A percentile compares a stretch with the other conserved stretches of the same genome.
These are phyloP conservation scores for Formica selysi DNA, from an alignment of 1,140 invertebrate species.

Conservation along the genomic window DNA sequence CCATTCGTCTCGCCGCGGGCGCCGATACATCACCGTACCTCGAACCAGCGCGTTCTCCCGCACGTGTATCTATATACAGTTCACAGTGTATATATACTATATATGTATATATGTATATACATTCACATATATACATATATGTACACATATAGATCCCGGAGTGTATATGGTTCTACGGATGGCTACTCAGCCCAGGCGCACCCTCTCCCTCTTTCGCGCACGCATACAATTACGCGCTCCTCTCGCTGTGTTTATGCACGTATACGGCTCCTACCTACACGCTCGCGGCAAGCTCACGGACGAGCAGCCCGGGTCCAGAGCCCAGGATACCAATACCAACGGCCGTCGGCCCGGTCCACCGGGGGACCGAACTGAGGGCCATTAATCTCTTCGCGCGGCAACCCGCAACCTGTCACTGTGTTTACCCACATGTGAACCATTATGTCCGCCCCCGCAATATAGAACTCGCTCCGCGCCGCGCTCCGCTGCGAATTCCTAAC, in stretches of 20 bases:
- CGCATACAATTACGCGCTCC: slow-evolving; percentile 58
- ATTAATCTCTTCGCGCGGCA: slow-evolving; percentile 85
- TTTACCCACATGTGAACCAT: slow-evolving; percentile 87
- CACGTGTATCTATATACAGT: slow-evolving; percentile 77
- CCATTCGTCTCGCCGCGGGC: slow-evolving; percentile 85
- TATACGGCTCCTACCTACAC: not conserved
- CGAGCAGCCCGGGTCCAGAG: slow-evolving; percentile 30
- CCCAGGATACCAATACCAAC: slow-evolving; percentile 65
- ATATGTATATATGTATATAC: slow-evolving; percentile 65
- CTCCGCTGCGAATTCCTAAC: slow-evolving; percentile 68
- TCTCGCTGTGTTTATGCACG: not conserved
- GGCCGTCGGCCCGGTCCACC: slow-evolving; percentile 67
- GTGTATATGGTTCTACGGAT: slow-evolving; percentile 82
- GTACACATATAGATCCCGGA: slow-evolving; percentile 72
- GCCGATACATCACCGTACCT: slow-evolving; percentile 85
- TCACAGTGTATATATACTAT: slow-evolving; percentile 51
- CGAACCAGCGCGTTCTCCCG: slow-evolving; percentile 77
- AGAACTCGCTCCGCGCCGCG: slow-evolving; percentile 68
- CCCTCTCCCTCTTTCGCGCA: slow-evolving; percentile 75
- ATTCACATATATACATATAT: slow-evolving; percentile 8
- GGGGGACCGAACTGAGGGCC: slow-evolving; percentile 81
- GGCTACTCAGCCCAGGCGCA: slow-evolving; percentile 82
- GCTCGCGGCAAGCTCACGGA: slow-evolving; percentile 25
- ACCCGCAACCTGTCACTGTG: slow-evolving; percentile 86
- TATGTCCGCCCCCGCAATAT: slow-evolving; percentile 84